Base-by-base conservation (phyloP, 2,797 vertebrate species). In the Remorina albescens region DNA sequence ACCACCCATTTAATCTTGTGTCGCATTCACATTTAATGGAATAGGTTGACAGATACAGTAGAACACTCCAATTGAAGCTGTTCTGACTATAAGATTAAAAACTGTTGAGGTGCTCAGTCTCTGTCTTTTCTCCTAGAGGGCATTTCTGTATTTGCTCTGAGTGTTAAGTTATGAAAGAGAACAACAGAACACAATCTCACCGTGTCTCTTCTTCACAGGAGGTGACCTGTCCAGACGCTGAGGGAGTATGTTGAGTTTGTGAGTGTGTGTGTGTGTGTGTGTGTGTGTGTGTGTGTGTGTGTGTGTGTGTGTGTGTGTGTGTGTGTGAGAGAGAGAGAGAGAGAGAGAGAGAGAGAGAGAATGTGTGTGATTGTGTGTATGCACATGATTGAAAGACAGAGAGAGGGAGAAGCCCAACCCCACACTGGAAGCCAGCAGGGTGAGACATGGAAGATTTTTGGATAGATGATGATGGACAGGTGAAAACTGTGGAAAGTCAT, bases 211-310 rank as follows among this genome's bases (percentile, higher is more conserved):
- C 71, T 86, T 76, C 77, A 54, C 91, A 95, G 95, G 94, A 42
- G 95, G 94, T 6, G 94, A 95, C 85, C 86, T 94, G 90, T 93
- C 94, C 79, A 92, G 83, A 57, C 94, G 94, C 82, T 95, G 83
- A 94, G 71, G 21, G 19, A 41, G 58, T 62, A 15, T 30, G n/a
- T n/a, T n/a, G 51, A n/a, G n/a, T n/a, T n/a, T n/a, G n/a, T n/a
- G n/a, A n/a, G 18, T 25, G 47, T 32, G 44, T 15, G 69, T 46
- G 46, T 50, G 66, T 37, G 68, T 61, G 34, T 44, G 18, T 67
- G 47, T 13, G 53, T 67, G 42, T 67, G 69, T 37, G 73, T 28
- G n/a, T n/a, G n/a, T n/a, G n/a, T n/a, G n/a, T n/a, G 18, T 25
- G 47, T 32, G 44, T 15, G 69, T 46, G 46, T 50, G 66, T 37